A percentile compares a stretch with the other conserved stretches of the same genome.
These are phyloP conservation scores for Acropora tenuis DNA, from an alignment of 64 coral and sea anemone species.

Conservation along the genomic window DNA sequence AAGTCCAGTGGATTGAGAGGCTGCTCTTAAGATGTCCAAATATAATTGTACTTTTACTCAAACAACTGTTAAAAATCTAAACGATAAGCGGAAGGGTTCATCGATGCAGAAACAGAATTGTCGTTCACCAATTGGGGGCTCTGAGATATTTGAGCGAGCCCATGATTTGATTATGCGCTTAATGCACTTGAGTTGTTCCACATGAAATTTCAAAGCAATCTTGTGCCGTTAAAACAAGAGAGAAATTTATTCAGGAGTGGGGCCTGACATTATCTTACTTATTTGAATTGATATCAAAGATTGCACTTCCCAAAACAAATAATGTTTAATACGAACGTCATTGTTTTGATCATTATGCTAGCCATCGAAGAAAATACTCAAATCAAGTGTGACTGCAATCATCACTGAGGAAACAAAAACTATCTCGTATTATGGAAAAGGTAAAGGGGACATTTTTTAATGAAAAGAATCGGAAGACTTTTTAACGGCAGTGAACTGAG, in stretches of 20 bases:
- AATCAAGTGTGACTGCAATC: background rate
- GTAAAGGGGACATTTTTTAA: too few species aligned
- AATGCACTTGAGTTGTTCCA: background rate
- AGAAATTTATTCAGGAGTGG: too few species aligned
- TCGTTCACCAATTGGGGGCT: background rate
- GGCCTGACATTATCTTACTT: background rate
- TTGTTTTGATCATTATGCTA: background rate
- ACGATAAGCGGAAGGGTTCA: background rate
- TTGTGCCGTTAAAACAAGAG: too few species aligned
- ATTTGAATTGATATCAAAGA: background rate
- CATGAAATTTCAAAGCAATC: background rate
- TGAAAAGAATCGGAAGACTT: too few species aligned
- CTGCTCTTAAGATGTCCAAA: too few species aligned
- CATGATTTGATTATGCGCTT: constrained; percentile 23
- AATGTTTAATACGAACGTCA: background rate
- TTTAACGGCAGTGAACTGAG: too few species aligned
- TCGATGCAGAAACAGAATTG: background rate
- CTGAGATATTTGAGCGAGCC: background rate
- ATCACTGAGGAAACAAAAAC: too few species aligned
- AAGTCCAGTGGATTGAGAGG: background rate
- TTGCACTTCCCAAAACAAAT: background rate
- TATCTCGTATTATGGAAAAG: too few species aligned
- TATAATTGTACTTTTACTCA: background rate
- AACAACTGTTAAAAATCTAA: background rate
- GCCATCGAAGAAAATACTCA: background rate